Base-by-base conservation (phyloP, 53 echinoderm and acorn worm genomes). In the Astropecten irregularis region DNA sequence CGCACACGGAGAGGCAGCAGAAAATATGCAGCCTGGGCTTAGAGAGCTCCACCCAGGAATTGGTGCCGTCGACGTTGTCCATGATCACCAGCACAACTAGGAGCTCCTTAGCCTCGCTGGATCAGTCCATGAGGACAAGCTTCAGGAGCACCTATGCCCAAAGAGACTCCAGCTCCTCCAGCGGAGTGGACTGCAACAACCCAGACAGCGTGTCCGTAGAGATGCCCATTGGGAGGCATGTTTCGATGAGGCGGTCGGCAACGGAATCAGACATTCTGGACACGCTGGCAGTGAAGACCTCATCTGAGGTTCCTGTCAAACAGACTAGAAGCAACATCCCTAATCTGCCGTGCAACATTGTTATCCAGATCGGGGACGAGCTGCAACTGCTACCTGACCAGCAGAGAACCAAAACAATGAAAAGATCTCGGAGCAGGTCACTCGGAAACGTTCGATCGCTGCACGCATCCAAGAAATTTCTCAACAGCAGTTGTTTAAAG, bases 361-460 rank as follows among this genome's bases (percentile, higher is more conserved):
- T 14, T 20, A 33, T 79, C 22, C 79, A 79, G 28, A 48, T 61
- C 22, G 79, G 79, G 30, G 79, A 79, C 26, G 79, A 61, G 62
- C n/a, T 46, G 31, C 62, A 60, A 47, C 62, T 79, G 44, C 56
- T 79, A 47, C 79, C 79, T 1, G 19, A 29, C 61, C 29, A 44
- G 2, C 77, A 42, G 61, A 79, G 39, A 40, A 18, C 62, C n/a
- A 29, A 62, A 31, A 47, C 56, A 27, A 15, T 14, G 56, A 84
- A 79, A 58, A 76, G 89, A 56, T 84, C 89, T 10, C 52, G 89
- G 60, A 89, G 89, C 55, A 76, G 84, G 84, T 89, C 89, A 14
- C 84, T 89, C 9, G 84, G 89, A 20, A 77, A 62, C 49, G 16
- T 61, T 16, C 60, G 62, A 16, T 60, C 79, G 23, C 79, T 62